Conservation (phyloP, 2,797 vertebrate species). For the Sibirionetta formosa region DNA sequence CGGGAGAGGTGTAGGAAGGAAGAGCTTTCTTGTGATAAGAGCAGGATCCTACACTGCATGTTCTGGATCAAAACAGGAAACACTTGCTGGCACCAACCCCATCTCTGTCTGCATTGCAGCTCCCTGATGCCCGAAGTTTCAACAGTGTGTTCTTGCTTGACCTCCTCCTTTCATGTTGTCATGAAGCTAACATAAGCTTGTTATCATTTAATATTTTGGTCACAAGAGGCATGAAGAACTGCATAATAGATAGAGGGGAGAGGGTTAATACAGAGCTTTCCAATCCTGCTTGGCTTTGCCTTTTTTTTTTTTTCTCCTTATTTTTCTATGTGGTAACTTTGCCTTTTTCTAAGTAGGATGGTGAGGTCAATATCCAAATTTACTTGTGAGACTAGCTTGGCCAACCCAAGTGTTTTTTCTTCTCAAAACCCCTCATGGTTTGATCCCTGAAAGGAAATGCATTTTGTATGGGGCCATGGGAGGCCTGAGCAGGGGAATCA, state of each 20-base stretch:
- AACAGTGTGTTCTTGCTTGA: background rate
- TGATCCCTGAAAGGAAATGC: background rate
- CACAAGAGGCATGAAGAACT: background rate
- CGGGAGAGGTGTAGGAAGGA: constrained; percentile 19
- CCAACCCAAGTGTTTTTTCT: background rate
- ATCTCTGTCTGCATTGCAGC: rapidly evolving
- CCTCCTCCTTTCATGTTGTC: background rate
- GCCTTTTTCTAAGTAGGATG: background rate
- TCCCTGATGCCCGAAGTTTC: background rate
- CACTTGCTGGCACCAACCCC: background rate
- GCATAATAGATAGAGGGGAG: background rate
- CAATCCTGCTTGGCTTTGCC: background rate
- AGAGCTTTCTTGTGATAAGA: background rate
- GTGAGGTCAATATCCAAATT: background rate
- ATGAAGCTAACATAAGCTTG: rapidly evolving
- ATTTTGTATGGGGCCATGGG: background rate
- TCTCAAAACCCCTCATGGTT: background rate
- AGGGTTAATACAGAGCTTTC: background rate
- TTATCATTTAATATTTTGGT: background rate
- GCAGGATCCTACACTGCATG: rapidly evolving
- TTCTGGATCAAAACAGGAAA: constrained; percentile 26
- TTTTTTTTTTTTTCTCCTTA: background rate
- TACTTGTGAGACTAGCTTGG: background rate
- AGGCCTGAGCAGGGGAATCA: rapidly evolving
- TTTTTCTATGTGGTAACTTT: background rate